Base-by-base conservation (phyloP, 2,888 invertebrate species). In the Meliscaeva auricollis region DNA sequence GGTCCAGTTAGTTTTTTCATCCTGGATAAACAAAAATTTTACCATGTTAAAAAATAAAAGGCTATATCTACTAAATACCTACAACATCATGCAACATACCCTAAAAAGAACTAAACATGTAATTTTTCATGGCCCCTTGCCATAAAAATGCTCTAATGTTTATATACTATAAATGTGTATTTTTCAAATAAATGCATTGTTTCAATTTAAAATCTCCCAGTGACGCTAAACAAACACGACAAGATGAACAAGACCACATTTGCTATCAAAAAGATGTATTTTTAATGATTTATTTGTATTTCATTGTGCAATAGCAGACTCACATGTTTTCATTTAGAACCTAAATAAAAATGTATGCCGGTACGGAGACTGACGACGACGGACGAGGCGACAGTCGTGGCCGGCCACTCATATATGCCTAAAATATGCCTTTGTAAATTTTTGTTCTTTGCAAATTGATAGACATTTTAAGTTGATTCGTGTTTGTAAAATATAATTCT, bases 291-390 rank as follows among this genome's bases (percentile, higher is more conserved):
- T 72, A 75, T 76, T 72, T 72, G 52, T 66, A 76, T 75, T 84
- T 84, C 80, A 84, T 80, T 80, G 75, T 84, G 80, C 75, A 84
- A 84, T 60, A 80, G 68, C 79, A 68, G 66, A 52, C 58, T 50
- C 66, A 38, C 13, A 70, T 22, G 20, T 70, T 70, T 62, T 64
- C 9, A 11, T 54, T 54, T 60, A 0, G 56, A 48, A 58, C 54
- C 62, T 32, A 60, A 41, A 60, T 26, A 66, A 73, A n/a, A 68
- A 73, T 46, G 35, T 66, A 26, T 73, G 44, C 15, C 46, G 30
- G 62, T 30, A 2, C 20, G 48, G 9, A 32, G 30, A 15, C 15
- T 3, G 38, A 9, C 32, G 11, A 35, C 15, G n/a, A n/a, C n/a
- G n/a, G n/a, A n/a, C n/a, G n/a, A n/a, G n/a, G n/a, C 26, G 5